phyloP scores from a whole-genome alignment of 1,140 invertebrate genomes.

The Triops longicaudatus region DNA sequence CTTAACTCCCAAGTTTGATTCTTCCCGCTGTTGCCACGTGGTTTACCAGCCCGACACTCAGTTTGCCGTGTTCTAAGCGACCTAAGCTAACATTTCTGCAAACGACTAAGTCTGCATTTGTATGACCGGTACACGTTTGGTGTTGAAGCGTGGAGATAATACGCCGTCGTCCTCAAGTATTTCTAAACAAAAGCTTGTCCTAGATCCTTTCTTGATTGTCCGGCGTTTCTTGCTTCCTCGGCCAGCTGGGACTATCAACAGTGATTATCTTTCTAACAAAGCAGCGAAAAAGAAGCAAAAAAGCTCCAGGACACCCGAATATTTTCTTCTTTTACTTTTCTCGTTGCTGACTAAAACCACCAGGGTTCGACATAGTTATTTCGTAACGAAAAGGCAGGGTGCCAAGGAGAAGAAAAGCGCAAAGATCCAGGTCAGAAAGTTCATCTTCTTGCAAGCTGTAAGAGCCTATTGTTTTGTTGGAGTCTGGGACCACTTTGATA shows the following conservation, averaged over 20 bases:
- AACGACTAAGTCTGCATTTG: not conserved
- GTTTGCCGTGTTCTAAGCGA: not conserved
- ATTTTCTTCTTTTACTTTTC: not conserved
- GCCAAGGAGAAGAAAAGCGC: not conserved
- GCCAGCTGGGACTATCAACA: not conserved
- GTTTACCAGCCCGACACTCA: not conserved
- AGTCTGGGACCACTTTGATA: not conserved
- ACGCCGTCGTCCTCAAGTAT: not conserved
- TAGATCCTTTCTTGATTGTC: conserved; percentile 11
- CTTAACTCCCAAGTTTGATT: not conserved
- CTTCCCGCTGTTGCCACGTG: not conserved
- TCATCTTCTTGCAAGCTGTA: not conserved
- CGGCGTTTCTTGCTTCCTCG: not conserved
- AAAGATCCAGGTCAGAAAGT: not conserved
- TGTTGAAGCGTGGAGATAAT: not conserved
- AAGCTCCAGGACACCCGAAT: not conserved
- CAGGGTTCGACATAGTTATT: not conserved
- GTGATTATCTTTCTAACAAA: not conserved
- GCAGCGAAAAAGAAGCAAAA: not conserved
- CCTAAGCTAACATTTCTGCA: not conserved
- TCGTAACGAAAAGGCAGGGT: not conserved
- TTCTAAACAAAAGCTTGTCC: not conserved
- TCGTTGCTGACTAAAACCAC: not conserved
- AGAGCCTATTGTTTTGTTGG: not conserved
- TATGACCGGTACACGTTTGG: not conserved